phyloP scores from a whole-genome alignment of 2,797 vertebrate genomes.

The Sebastes steindachneri region DNA sequence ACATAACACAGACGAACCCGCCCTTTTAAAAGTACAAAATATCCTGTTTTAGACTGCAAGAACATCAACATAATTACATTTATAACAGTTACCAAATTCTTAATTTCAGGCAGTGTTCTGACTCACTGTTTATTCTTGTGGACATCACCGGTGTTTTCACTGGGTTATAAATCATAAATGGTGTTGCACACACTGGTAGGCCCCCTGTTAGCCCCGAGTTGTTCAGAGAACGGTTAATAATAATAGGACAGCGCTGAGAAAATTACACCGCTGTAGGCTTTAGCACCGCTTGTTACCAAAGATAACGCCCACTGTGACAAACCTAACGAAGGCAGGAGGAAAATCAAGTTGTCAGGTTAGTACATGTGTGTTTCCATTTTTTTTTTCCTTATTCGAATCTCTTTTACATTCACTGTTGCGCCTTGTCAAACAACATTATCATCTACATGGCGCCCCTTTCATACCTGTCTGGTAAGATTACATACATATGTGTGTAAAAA shows the following conservation, averaged over 20 bases:
- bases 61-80: neutral
- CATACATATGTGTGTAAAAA: neutral
- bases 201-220: neutral
- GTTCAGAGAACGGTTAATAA: constrained; percentile 30
- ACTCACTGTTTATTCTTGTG: neutral
- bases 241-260: neutral
- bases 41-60: no score
- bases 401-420: neutral
- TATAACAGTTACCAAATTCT: neutral
- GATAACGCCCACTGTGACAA: constrained; percentile 5
- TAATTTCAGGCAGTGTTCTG: neutral
- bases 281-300: neutral
- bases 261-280: neutral
- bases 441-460: neutral
- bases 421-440: constrained; percentile 32
- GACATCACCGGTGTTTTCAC: neutral
- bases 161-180: constrained; percentile 39
- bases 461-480: constrained; percentile 22
- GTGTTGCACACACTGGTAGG: neutral
- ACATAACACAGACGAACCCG: no score
- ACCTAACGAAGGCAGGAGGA: neutral
- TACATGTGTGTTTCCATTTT: neutral
- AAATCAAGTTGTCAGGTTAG: constrained; percentile 29
- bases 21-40: no score
- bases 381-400: constrained; percentile 9